Evolutionary conservation across 2,888 invertebrate species (phyloP).

Genomic region (Heliconius sara): DNA sequence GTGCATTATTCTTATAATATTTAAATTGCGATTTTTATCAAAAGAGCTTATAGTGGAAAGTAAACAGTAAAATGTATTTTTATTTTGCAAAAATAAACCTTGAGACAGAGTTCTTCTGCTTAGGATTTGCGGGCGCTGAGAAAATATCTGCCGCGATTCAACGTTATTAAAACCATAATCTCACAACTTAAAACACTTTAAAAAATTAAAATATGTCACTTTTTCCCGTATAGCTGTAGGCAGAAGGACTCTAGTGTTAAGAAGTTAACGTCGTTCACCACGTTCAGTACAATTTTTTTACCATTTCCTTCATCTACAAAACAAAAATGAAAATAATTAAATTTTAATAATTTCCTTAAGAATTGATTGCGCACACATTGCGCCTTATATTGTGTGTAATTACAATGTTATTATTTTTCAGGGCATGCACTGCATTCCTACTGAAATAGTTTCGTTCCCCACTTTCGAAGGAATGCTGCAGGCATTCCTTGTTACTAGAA

Average conservation of each 20-base stretch:
- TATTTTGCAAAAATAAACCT: constrained; percentile 25
- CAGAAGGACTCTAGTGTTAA: neutral
- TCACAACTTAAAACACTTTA: constrained; percentile 8
- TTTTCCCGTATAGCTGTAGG: neutral
- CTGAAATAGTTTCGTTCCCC: no score
- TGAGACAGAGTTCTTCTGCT: constrained; percentile 7
- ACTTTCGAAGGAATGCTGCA: no score
- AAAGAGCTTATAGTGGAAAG: constrained; percentile 11
- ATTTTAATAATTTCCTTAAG: no score
- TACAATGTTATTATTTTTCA: no score
- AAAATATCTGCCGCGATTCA: constrained; percentile 1
- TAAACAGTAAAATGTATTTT: constrained; percentile 19
- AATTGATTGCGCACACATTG: no score
- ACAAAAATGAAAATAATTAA: no score
- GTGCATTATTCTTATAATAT: neutral
- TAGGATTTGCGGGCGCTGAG: constrained; percentile 18
- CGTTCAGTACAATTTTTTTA: no score
- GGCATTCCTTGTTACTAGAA: no score
- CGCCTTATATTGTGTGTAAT: no score
- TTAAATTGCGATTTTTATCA: neutral
- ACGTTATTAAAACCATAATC: constrained; percentile 27
- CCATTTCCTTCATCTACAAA: no score
- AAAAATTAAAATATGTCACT: neutral
- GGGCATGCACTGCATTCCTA: no score
- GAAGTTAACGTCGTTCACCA: neutral